Conservation (phyloP, 1,140 invertebrate species). For the Panagrolaimus sp. region DNA sequence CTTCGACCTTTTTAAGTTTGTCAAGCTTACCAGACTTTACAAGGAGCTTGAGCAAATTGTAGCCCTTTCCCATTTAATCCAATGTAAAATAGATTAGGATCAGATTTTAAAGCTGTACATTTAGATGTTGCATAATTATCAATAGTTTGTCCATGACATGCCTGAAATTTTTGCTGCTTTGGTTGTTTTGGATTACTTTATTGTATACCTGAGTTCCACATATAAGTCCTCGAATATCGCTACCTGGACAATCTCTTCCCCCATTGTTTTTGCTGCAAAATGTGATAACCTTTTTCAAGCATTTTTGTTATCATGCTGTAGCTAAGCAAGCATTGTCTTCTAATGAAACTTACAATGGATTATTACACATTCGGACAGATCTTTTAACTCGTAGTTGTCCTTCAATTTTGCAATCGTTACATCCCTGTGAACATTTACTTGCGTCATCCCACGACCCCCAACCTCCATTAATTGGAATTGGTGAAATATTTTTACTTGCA, state of each 20-base stretch:
- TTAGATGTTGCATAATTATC: background rate
- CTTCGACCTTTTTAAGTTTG: too few species aligned
- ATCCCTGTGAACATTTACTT: background rate
- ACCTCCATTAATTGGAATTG: background rate
- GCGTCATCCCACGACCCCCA: slow-evolving; percentile 4
- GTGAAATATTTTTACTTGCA: background rate
- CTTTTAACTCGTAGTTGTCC: slow-evolving; percentile 1
- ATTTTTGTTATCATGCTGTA: too few species aligned
- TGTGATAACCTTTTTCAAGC: too few species aligned
- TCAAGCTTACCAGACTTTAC: slow-evolving; percentile 16
- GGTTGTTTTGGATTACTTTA: background rate
- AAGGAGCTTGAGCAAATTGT: background rate
- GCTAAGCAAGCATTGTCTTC: too few species aligned
- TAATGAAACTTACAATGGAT: background rate
- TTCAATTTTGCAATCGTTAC: background rate
- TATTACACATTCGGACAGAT: background rate
- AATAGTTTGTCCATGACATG: background rate
- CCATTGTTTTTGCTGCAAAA: slow-evolving; percentile 1
- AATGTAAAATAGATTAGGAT: background rate
- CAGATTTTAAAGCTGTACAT: background rate
- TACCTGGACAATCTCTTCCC: background rate
- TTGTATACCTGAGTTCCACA: background rate
- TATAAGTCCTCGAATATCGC: background rate
- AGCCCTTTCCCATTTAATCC: background rate
- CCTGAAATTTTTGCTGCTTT: background rate